Base-by-base conservation (phyloP, 2,113 vertebrate genomes). In the Brachypteracias leptosomus region DNA sequence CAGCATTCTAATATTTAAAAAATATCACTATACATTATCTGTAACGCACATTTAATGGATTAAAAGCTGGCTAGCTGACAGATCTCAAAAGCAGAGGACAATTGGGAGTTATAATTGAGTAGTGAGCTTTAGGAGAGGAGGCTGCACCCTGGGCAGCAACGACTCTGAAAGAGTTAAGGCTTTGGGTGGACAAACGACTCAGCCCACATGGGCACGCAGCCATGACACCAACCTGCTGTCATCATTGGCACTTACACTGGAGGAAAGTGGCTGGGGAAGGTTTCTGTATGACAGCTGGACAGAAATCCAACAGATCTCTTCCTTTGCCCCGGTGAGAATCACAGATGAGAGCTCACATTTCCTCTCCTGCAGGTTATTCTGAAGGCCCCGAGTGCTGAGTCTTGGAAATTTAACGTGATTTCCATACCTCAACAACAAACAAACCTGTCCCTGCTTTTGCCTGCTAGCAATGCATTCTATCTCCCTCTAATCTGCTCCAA, bases 31-130 rank as follows among this genome's bases (percentile, higher is more conserved):
- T n/a, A 59, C 18, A 28, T 31, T 59, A 76, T 49, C 79, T 61
- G 35, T 31, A 55, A 75, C n/a, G 47, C 55, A 28, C 68, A 57
- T 71, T 77, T 52, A 70, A 55, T 21, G 78, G 54, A 68, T 58
- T 65, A 89, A 72, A 85, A 72, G 86, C 82, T 68, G 82, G 74
- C 61, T 24, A 63, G 61, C 71, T 72, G 71, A 44, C 62, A 74
- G 65, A 72, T 61, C 82, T 76, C 61, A 18, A 70, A 73, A 78
- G 57, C 73, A 87, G 35, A 2, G 40, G 71, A 49, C 75, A 88
- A 0, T 0, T 31, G 90, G 49, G 72, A 85, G 26, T 25, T 72
- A 2, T 11, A 81, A 42, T 9, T 51, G 51, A 88, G 72, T 8
- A 12, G 2, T 1, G 49, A 82, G 67, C 63, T 89, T 28, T 28